Base-by-base conservation (phyloP, 2,888 invertebrate species). In the Oscheius sp. region DNA sequence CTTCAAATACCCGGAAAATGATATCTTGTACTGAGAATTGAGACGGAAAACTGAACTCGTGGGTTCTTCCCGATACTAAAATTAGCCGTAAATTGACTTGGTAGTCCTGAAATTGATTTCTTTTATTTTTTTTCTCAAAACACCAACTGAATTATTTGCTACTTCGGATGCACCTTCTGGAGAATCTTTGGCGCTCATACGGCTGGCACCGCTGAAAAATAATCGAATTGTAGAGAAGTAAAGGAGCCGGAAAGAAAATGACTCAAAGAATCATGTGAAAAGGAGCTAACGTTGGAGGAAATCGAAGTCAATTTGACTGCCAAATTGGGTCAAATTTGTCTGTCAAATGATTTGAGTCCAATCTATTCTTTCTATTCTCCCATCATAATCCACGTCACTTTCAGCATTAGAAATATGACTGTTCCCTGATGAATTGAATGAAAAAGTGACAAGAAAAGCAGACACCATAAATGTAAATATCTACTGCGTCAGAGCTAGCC, bases 71-170 rank as follows among this genome's bases (percentile, higher is more conserved):
- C 89, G 95, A 96, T 88, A 97, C 97, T 89, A 98, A 92, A 88
- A 98, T 97, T 90, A 98, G 91, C 88, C 95, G 92, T 89, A 98
- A 91, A 90, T 96, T 96, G 89, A 97, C 95, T 96, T 97, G 92
- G 23, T 76, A 58, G 8, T 45, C 45, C 33, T 55, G 31, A 55
- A 31, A 5, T 17, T 34, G n/a, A n/a, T n/a, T n/a, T n/a, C n/a
- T 5, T 25, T 5, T 34, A 50, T 27, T 17, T 23, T 50, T 10
- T 50, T 10, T 25, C 4, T 50, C 20, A 6, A 27, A 50, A 29
- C 6, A 55, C 55, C 12, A 55, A 15, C 33, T n/a, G 25, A 12
- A 29, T 27, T 29, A 42, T 39, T 42, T 10, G 34, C 33, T 20
- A 3, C 29, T 42, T 61, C 42, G n/a, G 61, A 2, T 57, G 57